Conservation (phyloP, 2,113 vertebrate species). For the Clarias magur region DNA sequence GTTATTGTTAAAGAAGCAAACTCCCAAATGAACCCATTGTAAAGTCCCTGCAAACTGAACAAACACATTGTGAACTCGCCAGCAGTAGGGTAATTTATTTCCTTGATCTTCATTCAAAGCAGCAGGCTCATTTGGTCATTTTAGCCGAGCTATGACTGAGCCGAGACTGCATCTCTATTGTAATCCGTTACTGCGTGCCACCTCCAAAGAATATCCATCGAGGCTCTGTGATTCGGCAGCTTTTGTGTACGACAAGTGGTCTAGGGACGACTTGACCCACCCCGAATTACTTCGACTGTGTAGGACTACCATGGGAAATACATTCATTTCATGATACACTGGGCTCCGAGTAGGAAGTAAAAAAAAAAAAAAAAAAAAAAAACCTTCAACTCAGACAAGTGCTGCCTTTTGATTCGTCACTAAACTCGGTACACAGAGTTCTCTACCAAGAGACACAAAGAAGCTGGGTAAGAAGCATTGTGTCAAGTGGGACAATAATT, state of each 20-base stretch:
- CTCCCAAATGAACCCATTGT: background rate
- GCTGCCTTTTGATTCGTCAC: constrained; percentile 43
- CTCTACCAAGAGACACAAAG: constrained; percentile 7
- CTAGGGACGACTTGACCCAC: constrained; percentile 12
- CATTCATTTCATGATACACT: constrained; percentile 47
- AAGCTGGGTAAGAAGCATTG: constrained; percentile 22
- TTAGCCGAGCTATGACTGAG: background rate
- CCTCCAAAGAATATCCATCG: constrained; percentile 19
- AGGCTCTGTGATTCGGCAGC: constrained; percentile 28
- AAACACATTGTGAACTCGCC: constrained; percentile 8
- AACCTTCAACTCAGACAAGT: constrained; percentile 42
- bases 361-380: background rate
- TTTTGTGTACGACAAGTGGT: constrained; percentile 15
- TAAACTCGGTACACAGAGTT: constrained; percentile 7
- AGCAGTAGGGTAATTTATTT: background rate
- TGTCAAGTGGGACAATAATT: constrained; percentile 25
- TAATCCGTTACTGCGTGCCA: background rate
- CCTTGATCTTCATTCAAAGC: constrained; percentile 38
- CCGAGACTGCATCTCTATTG: constrained; percentile 15
- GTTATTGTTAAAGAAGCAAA: background rate
- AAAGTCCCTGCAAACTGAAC: background rate
- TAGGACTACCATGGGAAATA: constrained; percentile 35
- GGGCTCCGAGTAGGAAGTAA: constrained; percentile 14
- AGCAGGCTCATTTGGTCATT: constrained; percentile 32
- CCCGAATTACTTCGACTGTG: constrained; percentile 26